Conservation (phyloP, 2,888 invertebrate genomes). For the Pyrocoelia pectoralis region DNA sequence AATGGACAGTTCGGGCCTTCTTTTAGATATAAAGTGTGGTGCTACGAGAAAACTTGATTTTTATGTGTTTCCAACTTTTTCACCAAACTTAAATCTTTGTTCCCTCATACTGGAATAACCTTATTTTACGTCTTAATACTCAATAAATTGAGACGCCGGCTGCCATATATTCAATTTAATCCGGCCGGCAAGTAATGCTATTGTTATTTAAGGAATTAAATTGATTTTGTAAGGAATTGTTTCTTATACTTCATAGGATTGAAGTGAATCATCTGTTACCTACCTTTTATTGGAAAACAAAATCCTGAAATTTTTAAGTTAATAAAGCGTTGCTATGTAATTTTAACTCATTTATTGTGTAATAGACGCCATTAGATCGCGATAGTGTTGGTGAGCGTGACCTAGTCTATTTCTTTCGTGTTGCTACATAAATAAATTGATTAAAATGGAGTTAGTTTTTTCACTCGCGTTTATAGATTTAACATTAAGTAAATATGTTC, state of each 20-base stretch:
- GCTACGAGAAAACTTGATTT: slow-evolving; percentile 27
- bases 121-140: slow-evolving; percentile 39
- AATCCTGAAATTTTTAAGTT: slow-evolving; percentile 25
- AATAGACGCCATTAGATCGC: slow-evolving; percentile 21
- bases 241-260: slow-evolving; percentile 27
- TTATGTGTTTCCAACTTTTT: slow-evolving; percentile 34
- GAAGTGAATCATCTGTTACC: slow-evolving; percentile 30
- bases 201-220: slow-evolving; percentile 37
- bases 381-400: slow-evolving; percentile 26
- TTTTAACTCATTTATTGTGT: slow-evolving; percentile 31
- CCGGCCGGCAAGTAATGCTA: slow-evolving; percentile 27
- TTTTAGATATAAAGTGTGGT: slow-evolving; percentile 4
- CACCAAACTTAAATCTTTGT: slow-evolving; percentile 32
- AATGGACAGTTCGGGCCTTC: too few species aligned
- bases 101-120: slow-evolving; percentile 34
- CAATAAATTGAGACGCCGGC: slow-evolving; percentile 36
- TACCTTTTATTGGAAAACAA: slow-evolving; percentile 29
- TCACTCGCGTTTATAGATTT: not conserved
- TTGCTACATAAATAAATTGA: slow-evolving; percentile 5
- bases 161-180: slow-evolving; percentile 37
- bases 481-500: not conserved
- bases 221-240: slow-evolving; percentile 32
- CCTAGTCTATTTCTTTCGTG: slow-evolving; percentile 11
- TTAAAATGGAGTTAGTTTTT: not conserved
- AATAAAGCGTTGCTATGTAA: slow-evolving; percentile 31